Evolutionary conservation across 2,113 vertebrate genomes (phyloP), one percentile per base, ranked within the genome.

Genomic region (Oncorhynchus nerka): DNA sequence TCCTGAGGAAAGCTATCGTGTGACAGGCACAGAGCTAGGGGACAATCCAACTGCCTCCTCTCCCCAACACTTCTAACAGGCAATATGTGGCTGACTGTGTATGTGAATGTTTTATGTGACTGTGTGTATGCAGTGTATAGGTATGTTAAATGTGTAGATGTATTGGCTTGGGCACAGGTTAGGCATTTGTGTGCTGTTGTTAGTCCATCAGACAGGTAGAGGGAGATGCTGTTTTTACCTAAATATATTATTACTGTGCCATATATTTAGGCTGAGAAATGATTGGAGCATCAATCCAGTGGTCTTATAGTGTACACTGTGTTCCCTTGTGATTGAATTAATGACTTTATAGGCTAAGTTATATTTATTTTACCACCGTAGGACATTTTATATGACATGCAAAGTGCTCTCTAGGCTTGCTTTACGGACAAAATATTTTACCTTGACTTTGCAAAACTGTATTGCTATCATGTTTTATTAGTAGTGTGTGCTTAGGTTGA

Each of bases 321-420:
- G 84, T 88, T 84, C 83, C 71, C 86, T 89, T 90, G 84, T 88
- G 86, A 89, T 87, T 91, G 81, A 86, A 88, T 80, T 75, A 84
- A 86, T 79, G 22, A 45, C 82, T 89, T 92, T 91, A 92, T 83
- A 81, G 84, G 86, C 75, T 32, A 75, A 81, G 84, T 77, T 84
- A 75, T 85, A 80, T 79, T 88, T 85, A 90, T 90, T 92, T 85
- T 79, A 79, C 24, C 73, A 71, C 70, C 65, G 2, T 84, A 73
- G 83, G 85, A 88, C 83, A 83, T 90, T 90, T 93, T 91, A 91
- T 92, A 82, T 92, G 91, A 88, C 89, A 87, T 88, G 84, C 84
- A 92, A 90, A 93, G 88, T 90, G 87, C 87, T 89, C 82, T 83
- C 83, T 69, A 24, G 79, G 79, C 70, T 75, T 75, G 34, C 74